A percentile compares a stretch with the other conserved stretches of the same genome.
These are phyloP conservation scores for Anas capensis DNA, from an alignment of 2,797 vertebrate species.

Conservation along the genomic window DNA sequence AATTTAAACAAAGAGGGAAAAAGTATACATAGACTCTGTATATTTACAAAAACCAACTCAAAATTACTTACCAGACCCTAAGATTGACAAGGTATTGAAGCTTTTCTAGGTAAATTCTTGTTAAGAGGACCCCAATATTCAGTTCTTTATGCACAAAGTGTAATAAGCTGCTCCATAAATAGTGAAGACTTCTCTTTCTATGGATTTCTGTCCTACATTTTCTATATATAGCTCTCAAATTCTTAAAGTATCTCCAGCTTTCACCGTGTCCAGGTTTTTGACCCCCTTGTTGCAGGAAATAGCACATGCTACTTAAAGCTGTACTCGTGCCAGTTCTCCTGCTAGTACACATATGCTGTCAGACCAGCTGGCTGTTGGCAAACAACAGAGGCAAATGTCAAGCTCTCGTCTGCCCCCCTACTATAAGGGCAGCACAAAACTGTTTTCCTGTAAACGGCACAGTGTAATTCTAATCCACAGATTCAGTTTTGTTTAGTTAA, in stretches of 20 bases:
- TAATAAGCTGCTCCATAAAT: not conserved
- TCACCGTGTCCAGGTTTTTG: not conserved
- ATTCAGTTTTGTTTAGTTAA: not conserved
- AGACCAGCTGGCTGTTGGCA: slow-evolving; percentile 42
- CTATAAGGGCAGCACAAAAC: not conserved
- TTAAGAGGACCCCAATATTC: not conserved
- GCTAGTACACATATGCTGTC: not conserved
- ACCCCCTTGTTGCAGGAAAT: not conserved
- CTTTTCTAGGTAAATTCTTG: not conserved
- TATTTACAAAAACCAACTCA: not conserved
- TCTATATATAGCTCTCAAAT: not conserved
- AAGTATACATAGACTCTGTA: not conserved
- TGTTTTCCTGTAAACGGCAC: not conserved
- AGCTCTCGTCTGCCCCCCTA: not conserved
- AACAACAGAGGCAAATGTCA: slow-evolving; percentile 32
- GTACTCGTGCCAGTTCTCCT: not conserved
- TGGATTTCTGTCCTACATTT: not conserved
- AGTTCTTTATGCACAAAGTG: not conserved
- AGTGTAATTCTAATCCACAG: not conserved
- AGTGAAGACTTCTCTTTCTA: not conserved
- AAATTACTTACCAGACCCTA: not conserved
- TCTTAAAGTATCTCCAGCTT: not conserved
- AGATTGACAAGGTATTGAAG: not conserved
- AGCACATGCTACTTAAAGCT: not conserved
- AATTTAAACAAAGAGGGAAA: not conserved